These are phyloP conservation scores for Glaucidium brasilianum DNA, from an alignment of 2,113 vertebrate genomes.

Conservation along the genomic window DNA sequence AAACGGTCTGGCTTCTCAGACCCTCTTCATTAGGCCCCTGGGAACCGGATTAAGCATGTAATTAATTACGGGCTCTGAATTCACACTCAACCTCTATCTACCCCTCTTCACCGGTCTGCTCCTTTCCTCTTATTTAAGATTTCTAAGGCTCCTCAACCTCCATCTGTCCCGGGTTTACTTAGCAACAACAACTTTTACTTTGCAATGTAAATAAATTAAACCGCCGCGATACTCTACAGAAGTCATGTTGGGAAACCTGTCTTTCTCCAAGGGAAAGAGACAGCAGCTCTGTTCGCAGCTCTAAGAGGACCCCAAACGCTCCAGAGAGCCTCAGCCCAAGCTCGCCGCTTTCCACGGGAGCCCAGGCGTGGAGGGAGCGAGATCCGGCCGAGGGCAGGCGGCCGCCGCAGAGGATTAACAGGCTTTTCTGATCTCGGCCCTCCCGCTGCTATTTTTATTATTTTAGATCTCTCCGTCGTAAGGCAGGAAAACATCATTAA, in stretches of 20 bases:
- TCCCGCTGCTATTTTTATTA: background rate
- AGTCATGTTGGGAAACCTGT: background rate
- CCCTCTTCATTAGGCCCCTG: constrained; percentile 24
- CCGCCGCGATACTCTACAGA: too few relatives aligned
- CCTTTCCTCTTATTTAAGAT: background rate
- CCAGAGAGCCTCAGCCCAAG: background rate
- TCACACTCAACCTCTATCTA: background rate
- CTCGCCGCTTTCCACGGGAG: background rate
- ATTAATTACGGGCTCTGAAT: constrained; percentile 28
- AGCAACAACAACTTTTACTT: background rate
- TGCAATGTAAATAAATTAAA: background rate
- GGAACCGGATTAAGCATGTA: constrained; percentile 21
- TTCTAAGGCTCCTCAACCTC: background rate
- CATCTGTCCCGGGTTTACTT: background rate
- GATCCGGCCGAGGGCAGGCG: background rate
- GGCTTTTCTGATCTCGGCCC: background rate
- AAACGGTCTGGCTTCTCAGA: background rate
- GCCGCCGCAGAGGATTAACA: background rate
- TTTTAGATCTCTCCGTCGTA: background rate
- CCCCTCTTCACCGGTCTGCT: background rate
- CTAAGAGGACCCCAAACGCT: background rate
- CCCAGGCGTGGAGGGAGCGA: background rate
- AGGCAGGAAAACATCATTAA: background rate
- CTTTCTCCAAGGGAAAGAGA: background rate
- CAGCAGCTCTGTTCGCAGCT: background rate